Percentiles rank a stretch among this genome's conserved stretches.
phyloP scores from a whole-genome alignment of 2,113 vertebrate species.

The Rhinopomastus cyanomelas region DNA sequence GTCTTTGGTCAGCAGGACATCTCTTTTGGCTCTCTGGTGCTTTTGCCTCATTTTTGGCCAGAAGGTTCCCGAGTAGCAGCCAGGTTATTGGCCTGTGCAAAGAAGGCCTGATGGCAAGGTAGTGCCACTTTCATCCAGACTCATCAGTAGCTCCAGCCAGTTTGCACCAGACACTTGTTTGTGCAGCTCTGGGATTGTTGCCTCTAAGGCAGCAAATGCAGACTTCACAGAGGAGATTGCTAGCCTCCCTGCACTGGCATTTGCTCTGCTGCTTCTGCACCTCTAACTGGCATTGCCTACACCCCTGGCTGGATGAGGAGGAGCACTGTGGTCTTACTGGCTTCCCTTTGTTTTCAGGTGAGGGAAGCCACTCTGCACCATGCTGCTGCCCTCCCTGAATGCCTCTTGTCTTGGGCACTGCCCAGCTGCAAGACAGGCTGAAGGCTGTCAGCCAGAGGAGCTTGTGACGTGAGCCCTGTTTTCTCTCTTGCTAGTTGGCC shows the following conservation, averaged over 20 bases:
- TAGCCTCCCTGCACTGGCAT: neutral
- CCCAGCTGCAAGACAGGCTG: accelerated
- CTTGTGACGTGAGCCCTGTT: neutral
- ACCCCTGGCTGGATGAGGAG: neutral
- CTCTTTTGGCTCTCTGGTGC: neutral
- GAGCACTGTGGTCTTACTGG: neutral
- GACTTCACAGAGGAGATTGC: neutral
- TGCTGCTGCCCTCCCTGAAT: neutral
- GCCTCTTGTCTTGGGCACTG: neutral
- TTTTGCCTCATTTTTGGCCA: neutral
- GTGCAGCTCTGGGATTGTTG: neutral
- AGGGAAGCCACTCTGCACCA: neutral
- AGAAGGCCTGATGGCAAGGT: neutral
- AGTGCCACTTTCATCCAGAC: neutral
- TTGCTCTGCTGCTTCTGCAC: neutral
- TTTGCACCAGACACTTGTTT: neutral
- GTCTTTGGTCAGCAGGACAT: neutral
- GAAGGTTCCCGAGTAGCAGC: neutral
- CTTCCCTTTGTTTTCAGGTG: no score
- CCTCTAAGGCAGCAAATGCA: neutral
- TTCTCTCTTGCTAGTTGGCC: neutral
- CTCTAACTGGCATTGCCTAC: neutral
- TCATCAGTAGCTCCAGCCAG: neutral
- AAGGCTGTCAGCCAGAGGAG: neutral
- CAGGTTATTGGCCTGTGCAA: neutral